Base-by-base conservation (phyloP, 2,888 invertebrate species). In the Dermolepida albohirtum region DNA sequence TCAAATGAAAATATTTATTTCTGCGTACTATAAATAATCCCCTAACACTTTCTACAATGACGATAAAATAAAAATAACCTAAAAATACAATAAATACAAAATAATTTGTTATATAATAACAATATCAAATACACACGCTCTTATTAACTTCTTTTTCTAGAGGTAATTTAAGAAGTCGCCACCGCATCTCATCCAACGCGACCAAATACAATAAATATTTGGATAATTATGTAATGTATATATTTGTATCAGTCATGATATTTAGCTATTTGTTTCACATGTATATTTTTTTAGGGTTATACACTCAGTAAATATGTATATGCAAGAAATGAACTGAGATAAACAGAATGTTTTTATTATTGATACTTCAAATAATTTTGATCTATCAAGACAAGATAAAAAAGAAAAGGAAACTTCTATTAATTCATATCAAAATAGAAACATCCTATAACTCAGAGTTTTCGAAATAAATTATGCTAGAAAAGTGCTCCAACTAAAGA, bases 61-160 rank as follows among this genome's bases (percentile, higher is more conserved):
- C 17, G 40, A 29, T 27, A 54, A 51, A 47, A 11, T 64, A 14
- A 41, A 40, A 41, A 29, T 51, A 51, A 64, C 54, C 52, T 54
- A 64, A 49, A 59, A 51, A 54, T 27, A 67, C 51, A 67, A 67
- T 62, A 67, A 62, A 59, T 67, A 67, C 57, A 67, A 67, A 67
- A 67, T 34, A 49, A 66, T 50, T 67, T 67, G 66, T 67, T 67
- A 67, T 67, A 67, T 67, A 67, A 67, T 67, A 67, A 67, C 66
- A 67, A 67, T 67, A 62, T 14, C 14, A 49, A 47, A 8, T 2
- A 54, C 8, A 40, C 17, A 14, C 16, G 40, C 39, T 17, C 8
- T 11, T 10, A 54, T 40, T 40, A 40, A 39, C 17, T 54, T 40
- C 17, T 14, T 17, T 40, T 1, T 17, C n/a, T n/a, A 54, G 17